Percentiles rank a stretch among this genome's conserved stretches.
Evolutionary conservation across 2,888 invertebrate genomes (phyloP).

Genomic region (Lasius platythorax): DNA sequence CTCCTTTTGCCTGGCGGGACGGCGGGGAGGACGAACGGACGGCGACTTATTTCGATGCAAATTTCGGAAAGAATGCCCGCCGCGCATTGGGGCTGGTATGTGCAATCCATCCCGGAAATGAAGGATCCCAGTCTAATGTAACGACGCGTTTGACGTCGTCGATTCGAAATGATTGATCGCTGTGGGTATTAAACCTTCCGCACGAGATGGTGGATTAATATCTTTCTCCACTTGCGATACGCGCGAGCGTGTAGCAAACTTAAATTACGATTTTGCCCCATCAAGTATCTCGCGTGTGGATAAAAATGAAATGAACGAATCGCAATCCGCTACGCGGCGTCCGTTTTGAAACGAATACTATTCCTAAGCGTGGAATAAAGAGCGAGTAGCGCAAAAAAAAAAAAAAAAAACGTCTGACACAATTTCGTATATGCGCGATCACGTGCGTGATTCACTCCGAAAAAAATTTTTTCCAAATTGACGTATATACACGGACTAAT

Average conservation of each 20-base stretch:
- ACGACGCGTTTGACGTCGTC: neutral
- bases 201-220: neutral
- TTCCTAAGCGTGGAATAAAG: constrained; percentile 2
- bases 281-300: neutral
- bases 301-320: neutral
- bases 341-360: neutral
- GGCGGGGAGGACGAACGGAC: constrained; percentile 73
- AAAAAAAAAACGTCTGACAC: neutral
- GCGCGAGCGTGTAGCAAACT: neutral
- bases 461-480: constrained; percentile 55
- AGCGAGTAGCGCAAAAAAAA: neutral
- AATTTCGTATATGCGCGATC: constrained; percentile 14
- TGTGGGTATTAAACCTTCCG: neutral
- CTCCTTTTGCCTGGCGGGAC: constrained; percentile 79
- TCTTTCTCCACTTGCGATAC: neutral
- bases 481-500: constrained; percentile 43
- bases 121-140: neutral
- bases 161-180: neutral
- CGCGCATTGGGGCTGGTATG: constrained; percentile 52
- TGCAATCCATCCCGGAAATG: constrained; percentile 18
- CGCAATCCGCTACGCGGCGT: neutral
- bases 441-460: constrained; percentile 53
- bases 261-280: neutral
- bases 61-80: constrained; percentile 75
- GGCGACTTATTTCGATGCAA: constrained; percentile 80